These are phyloP conservation scores for Megaustenia siamemsis DNA, from an alignment of 2,888 invertebrate species.

Conservation along the genomic window DNA sequence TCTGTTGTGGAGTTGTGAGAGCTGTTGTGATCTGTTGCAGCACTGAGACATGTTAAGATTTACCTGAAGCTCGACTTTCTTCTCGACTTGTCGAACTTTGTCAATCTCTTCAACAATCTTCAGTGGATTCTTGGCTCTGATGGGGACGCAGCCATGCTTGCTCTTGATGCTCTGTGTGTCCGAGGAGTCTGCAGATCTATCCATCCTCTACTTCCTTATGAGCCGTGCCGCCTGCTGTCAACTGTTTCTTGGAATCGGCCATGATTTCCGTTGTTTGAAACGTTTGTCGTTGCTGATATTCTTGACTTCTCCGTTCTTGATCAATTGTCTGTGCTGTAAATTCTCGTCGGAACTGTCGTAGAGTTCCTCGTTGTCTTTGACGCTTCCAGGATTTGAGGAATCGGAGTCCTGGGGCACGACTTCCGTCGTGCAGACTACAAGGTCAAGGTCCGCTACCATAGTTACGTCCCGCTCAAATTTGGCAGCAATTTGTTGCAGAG, in stretches of 20 bases:
- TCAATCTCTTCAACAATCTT: constrained; percentile 40
- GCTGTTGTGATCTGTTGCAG: too few relatives aligned
- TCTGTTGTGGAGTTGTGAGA: too few relatives aligned
- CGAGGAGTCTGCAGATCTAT: neutral
- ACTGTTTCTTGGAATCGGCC: neutral
- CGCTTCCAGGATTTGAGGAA: constrained; percentile 44
- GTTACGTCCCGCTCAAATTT: constrained; percentile 32
- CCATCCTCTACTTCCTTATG: neutral
- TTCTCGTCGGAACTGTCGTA: neutral
- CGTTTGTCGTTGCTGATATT: neutral
- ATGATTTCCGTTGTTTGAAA: neutral
- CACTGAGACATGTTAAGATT: too few relatives aligned
- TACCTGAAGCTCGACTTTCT: constrained; percentile 40
- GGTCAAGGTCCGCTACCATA: constrained; percentile 10
- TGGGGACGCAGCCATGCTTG: neutral
- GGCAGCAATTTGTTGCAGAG: constrained; percentile 13
- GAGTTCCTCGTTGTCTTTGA: constrained; percentile 1
- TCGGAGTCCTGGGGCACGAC: constrained; percentile 12
- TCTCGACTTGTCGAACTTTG: constrained; percentile 38
- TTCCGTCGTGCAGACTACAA: constrained; percentile 13
- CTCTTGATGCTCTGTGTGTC: constrained; percentile 27
- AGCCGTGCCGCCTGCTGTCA: neutral
- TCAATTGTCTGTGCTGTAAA: neutral
- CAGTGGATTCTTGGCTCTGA: constrained; percentile 25
- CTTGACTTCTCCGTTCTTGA: neutral